Base-by-base conservation (phyloP, 1,140 invertebrate genomes). In the Drosophila leontia region DNA sequence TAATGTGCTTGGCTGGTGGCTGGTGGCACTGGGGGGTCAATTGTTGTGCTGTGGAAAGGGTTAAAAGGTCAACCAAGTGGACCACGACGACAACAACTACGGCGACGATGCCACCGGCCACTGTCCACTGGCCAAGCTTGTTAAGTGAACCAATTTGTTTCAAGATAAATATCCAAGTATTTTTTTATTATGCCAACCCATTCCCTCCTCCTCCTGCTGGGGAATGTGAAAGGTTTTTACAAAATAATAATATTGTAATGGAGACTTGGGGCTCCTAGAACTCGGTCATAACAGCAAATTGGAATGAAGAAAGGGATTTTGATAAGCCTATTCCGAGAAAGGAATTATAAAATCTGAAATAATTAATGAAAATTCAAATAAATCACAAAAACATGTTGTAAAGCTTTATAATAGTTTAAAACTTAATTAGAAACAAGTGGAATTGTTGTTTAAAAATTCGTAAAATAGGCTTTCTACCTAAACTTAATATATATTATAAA, bases 131-230 rank as follows among this genome's bases (percentile, higher is more conserved):
- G 69, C 17, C 42, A 23, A 26, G 69, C 69, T 72, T 72, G 68
- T 72, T 74, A 74, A 74, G 44, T 72, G 37, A 50, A 74, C 67
- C 70, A 74, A 74, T 72, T 74, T 74, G 70, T 72, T 71, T 51
- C 12, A 34, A 71, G 53, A 71, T 71, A 71, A 70, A 71, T 70
- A 71, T 57, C 68, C 68, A 47, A 71, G 68, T 56, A 45, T 56
- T 53, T 50, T 69, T 71, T 69, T 71, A 48, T 70, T 56, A 69
- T 48, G 12, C 7, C 48, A 29, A 32, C 5, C 50, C n/a, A 7
- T 0, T 3, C 17, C n/a, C 7, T 6, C 26, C 26, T 29, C 26
- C 26, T 6, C 3, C 12, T 6, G 8, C 34, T 1, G 17, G 17
- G 37, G 34, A 39, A 37, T 68, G 17, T 17, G 8, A 68, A 69